phyloP scores from a whole-genome alignment of 2,113 vertebrate genomes.

The Takifugu flavidus region DNA sequence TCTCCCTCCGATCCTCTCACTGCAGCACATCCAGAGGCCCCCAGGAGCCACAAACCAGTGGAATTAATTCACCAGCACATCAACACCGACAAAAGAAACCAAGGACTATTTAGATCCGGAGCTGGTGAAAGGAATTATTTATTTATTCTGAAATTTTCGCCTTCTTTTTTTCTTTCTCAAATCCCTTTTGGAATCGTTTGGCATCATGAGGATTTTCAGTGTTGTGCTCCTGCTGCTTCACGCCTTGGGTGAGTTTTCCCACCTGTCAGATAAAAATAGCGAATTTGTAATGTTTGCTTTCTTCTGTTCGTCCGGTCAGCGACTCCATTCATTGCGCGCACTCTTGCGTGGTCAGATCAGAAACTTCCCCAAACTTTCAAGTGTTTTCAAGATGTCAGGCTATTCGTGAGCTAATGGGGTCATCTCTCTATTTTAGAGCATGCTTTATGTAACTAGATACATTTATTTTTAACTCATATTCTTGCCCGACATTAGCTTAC shows the following conservation, averaged over 20 bases:
- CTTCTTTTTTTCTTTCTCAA: not conserved
- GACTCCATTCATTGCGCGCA: not conserved
- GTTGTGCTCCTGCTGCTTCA: conserved; percentile 62
- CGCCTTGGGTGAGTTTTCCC: conserved; percentile 63
- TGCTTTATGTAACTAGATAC: conserved; percentile 77
- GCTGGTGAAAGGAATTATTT: conserved; percentile 41
- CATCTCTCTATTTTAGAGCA: conserved; percentile 72
- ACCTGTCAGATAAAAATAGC: not conserved
- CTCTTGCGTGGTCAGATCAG: too few species aligned
- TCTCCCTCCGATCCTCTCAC: conserved; percentile 24
- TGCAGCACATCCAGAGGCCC: not conserved
- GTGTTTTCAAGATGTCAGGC: conserved; percentile 36
- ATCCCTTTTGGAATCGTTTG: conserved; percentile 14
- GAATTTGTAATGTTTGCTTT: not conserved
- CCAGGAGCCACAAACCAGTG: conserved; percentile 2
- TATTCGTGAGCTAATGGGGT: conserved; percentile 54
- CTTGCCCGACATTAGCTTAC: conserved; percentile 75
- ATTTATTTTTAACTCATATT: conserved; percentile 79
- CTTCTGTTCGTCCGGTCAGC: not conserved
- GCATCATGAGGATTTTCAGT: conserved; percentile 69
- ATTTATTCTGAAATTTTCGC: not conserved
- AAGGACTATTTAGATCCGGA: conserved; percentile 22
- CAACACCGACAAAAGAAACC: not conserved
- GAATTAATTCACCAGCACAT: conserved; percentile 15
- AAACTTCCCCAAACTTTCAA: too few species aligned